Evolutionary conservation across 2,113 vertebrate genomes (phyloP).

Genomic region (Baryphthengus martii): DNA sequence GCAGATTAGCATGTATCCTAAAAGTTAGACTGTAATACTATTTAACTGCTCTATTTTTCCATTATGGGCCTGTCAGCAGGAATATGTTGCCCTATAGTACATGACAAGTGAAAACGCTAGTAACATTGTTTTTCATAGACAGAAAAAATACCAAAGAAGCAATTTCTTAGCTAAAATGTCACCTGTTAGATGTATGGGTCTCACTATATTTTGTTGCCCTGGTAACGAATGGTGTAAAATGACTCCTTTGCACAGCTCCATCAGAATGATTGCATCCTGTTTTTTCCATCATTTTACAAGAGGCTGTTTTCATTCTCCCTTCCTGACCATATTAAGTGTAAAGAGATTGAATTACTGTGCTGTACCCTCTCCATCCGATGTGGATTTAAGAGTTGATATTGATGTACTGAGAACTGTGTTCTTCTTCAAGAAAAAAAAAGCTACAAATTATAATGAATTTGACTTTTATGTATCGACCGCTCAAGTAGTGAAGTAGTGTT

Average conservation of each 20-base stretch:
- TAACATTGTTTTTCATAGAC: slow-evolving; percentile 86
- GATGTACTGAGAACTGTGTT: slow-evolving; percentile 80
- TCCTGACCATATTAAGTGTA: slow-evolving; percentile 85
- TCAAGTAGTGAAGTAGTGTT: slow-evolving; percentile 83
- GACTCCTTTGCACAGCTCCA: slow-evolving; percentile 83
- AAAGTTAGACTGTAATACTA: slow-evolving; percentile 80
- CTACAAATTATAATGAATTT: slow-evolving; percentile 89
- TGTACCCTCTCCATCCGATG: slow-evolving; percentile 80
- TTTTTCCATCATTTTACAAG: slow-evolving; percentile 87
- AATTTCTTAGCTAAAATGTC: slow-evolving; percentile 89
- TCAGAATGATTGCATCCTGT: slow-evolving; percentile 88
- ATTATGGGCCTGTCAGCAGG: slow-evolving; percentile 82
- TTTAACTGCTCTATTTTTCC: slow-evolving; percentile 83
- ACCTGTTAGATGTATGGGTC: slow-evolving; percentile 84
- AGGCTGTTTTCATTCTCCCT: slow-evolving; percentile 86
- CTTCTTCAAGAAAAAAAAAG: slow-evolving; percentile 80
- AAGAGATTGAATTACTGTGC: slow-evolving; percentile 86
- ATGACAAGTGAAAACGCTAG: slow-evolving; percentile 84
- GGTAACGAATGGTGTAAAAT: slow-evolving; percentile 86
- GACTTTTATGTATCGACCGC: slow-evolving; percentile 84
- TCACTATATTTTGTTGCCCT: slow-evolving; percentile 85
- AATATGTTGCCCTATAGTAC: slow-evolving; percentile 82
- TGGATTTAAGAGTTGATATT: slow-evolving; percentile 87
- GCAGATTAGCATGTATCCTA: slow-evolving; percentile 82
- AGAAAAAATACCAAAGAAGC: slow-evolving; percentile 83